phyloP scores from a whole-genome alignment of 2,797 vertebrate species.

The Smutsia temminckii region DNA sequence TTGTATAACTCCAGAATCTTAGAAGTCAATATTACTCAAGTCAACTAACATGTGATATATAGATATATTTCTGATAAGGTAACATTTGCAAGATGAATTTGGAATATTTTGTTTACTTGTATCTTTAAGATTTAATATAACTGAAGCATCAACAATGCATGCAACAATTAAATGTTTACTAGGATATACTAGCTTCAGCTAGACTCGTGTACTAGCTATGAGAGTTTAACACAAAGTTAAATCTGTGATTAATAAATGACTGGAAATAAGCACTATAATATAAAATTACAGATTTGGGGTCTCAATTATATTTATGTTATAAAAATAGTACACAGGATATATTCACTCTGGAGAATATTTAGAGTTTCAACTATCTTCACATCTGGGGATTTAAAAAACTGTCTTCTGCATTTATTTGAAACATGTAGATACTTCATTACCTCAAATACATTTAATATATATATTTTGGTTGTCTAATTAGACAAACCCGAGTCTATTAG shows the following conservation, averaged over 20 bases:
- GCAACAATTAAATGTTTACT: conserved; percentile 69
- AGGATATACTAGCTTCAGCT: conserved; percentile 52
- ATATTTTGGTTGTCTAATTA: not conserved
- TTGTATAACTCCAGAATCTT: not conserved
- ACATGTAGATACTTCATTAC: not conserved
- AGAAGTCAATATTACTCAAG: not conserved
- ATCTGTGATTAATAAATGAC: conserved; percentile 61
- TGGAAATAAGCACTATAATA: conserved; percentile 48
- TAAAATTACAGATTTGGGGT: conserved; percentile 56
- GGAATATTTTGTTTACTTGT: not conserved
- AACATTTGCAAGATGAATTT: not conserved
- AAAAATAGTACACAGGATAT: not conserved
- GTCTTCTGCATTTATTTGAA: not conserved
- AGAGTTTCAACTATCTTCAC: not conserved
- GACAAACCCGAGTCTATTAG: not conserved
- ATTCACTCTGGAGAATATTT: not conserved
- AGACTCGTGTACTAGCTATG: conserved; percentile 36
- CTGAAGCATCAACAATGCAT: not conserved
- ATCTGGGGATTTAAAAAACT: not conserved
- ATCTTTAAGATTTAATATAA: conserved; percentile 16
- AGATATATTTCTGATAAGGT: conserved; percentile 7
- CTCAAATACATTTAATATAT: not conserved
- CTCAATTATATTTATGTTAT: conserved; percentile 39
- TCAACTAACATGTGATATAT: not conserved
- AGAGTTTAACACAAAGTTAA: conserved; percentile 74